These are phyloP conservation scores for Borostomias antarcticus DNA, from an alignment of 2,797 vertebrate species.

Conservation along the genomic window DNA sequence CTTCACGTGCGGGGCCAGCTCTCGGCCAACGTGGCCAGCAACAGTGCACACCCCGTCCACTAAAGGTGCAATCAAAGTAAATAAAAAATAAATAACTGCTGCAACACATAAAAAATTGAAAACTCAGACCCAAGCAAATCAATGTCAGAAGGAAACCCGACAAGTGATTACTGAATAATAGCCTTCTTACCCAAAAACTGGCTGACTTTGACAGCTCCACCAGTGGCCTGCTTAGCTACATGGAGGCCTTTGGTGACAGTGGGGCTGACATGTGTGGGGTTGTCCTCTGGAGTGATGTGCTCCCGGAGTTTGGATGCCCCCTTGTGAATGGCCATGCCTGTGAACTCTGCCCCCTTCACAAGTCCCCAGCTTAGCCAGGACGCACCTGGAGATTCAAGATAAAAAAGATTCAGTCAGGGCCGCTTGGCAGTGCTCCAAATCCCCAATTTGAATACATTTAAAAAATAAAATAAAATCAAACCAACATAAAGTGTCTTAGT, in stretches of 20 bases:
- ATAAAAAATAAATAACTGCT: too few species aligned
- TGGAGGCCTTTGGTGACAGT: slow-evolving; percentile 88
- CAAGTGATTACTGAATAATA: neutral
- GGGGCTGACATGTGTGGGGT: slow-evolving; percentile 88
- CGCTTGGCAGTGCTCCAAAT: neutral
- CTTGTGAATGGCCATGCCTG: slow-evolving; percentile 94
- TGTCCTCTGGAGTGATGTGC: slow-evolving; percentile 96
- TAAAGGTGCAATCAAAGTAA: too few species aligned
- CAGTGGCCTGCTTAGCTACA: slow-evolving; percentile 94
- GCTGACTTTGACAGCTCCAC: slow-evolving; percentile 97
- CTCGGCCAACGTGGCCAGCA: slow-evolving; percentile 87
- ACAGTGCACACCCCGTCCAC: slow-evolving; percentile 93
- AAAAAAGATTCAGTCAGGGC: neutral
- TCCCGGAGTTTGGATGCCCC: slow-evolving; percentile 94
- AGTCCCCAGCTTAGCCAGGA: slow-evolving; percentile 98
- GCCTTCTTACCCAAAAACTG: slow-evolving; percentile 88
- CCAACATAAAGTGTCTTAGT: too few species aligned
- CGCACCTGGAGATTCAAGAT: slow-evolving; percentile 79
- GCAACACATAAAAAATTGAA: slow-evolving; percentile 32
- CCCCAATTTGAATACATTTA: neutral
- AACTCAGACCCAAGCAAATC: neutral
- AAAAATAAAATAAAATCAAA: too few species aligned
- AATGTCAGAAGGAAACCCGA: neutral
- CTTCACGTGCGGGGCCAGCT: slow-evolving; percentile 94
- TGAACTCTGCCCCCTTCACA: slow-evolving; percentile 94